Conservation (phyloP, 2,797 vertebrate genomes). For the Graptemys geographica region DNA sequence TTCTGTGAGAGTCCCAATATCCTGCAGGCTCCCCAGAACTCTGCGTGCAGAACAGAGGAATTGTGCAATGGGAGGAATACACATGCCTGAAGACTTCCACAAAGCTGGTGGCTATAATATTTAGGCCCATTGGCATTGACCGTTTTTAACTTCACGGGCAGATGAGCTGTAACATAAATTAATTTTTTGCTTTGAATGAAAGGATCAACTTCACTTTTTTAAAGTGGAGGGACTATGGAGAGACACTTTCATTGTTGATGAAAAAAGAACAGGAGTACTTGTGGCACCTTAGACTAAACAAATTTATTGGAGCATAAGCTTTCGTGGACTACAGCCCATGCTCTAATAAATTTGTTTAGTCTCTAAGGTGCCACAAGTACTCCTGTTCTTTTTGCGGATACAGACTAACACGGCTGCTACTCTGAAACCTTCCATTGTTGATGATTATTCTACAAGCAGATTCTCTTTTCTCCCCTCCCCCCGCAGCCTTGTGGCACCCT, state of each 20-base stretch:
- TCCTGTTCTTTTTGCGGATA: too few species aligned
- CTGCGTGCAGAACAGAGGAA: not conserved
- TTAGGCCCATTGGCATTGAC: not conserved
- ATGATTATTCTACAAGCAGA: accelerated
- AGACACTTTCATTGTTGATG: not conserved
- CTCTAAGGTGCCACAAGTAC: too few species aligned
- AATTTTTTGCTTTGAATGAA: not conserved
- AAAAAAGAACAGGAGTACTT: not conserved
- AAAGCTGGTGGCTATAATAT: not conserved
- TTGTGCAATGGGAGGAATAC: not conserved
- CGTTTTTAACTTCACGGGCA: constrained; percentile 16
- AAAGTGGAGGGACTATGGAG: not conserved
- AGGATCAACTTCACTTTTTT: not conserved
- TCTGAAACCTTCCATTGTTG: too few species aligned
- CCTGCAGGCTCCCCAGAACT: accelerated
- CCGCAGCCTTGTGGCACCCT: accelerated
- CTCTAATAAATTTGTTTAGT: too few species aligned
- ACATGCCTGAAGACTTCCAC: not conserved
- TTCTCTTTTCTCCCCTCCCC: not conserved
- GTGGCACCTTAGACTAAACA: too few species aligned
- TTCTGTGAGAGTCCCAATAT: not conserved
- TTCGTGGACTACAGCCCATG: too few species aligned
- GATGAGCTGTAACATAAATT: not conserved
- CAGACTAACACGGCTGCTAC: too few species aligned
- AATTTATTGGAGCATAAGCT: too few species aligned